A percentile compares a stretch with the other conserved stretches of the same genome.
phyloP scores from a whole-genome alignment of 2,888 invertebrate species.

The Xestia ashworthii region DNA sequence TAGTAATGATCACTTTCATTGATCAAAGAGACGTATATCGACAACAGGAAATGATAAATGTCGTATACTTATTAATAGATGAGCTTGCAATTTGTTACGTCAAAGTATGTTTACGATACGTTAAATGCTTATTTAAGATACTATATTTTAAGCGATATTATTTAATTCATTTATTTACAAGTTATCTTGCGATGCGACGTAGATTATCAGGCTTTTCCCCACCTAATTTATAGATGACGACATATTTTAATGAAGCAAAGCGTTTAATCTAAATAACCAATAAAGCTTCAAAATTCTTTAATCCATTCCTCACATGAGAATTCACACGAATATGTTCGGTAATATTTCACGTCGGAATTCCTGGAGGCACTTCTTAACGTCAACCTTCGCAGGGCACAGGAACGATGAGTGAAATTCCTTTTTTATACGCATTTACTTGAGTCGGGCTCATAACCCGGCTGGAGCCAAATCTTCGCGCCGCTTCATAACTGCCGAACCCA shows the following conservation, averaged over 20 bases:
- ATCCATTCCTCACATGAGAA: constrained; percentile 27
- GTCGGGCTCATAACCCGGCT: constrained; percentile 56
- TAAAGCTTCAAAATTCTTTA: constrained; percentile 36
- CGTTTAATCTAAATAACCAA: constrained; percentile 7
- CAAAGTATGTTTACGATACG: neutral
- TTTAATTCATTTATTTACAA: neutral
- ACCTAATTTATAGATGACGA: no score
- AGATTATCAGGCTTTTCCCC: neutral
- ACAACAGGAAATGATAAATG: constrained; percentile 7
- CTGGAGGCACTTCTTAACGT: constrained; percentile 53
- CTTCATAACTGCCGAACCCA: constrained; percentile 65
- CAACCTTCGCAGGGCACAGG: constrained; percentile 48
- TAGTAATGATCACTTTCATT: neutral
- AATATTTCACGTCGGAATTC: constrained; percentile 56
- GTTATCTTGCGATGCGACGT: neutral
- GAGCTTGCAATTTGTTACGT: neutral
- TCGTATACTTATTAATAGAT: neutral
- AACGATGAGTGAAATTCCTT: constrained; percentile 65
- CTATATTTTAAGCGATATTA: neutral
- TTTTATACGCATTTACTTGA: constrained; percentile 64
- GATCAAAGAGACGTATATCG: constrained; percentile 1
- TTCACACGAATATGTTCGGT: constrained; percentile 51
- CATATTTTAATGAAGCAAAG: neutral
- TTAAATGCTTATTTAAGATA: neutral
- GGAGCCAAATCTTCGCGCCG: constrained; percentile 60